Base-by-base conservation (phyloP, 2,113 vertebrate genomes). In the Anser cygnoides region DNA sequence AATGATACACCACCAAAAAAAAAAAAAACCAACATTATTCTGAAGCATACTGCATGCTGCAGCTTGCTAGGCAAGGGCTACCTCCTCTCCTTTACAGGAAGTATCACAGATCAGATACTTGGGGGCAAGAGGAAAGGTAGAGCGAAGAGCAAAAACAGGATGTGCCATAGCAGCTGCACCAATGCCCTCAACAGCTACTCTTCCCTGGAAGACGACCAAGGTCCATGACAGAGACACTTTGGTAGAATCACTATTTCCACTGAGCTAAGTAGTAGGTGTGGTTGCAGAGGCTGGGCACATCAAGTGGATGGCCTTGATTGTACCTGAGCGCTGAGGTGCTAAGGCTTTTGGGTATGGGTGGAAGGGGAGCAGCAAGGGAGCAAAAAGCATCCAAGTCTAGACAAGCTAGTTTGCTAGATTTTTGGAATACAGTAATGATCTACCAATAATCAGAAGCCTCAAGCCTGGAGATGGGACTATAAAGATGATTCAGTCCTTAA, bases 221-320 rank as follows among this genome's bases (percentile, higher is more conserved):
- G 41, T 37, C 37, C 37, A 41, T 29, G 62, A 5, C 17, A 65
- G 62, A 41, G 37, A 29, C 25, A 11, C 39, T 65, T 19, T 13
- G 17, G 37, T 28, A 65, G 39, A 65, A 29, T 41, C 62, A 65
- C 17, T 54, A 16, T 13, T 84, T 75, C 37, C 26, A 72, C 28
- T 11, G 13, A 15, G 11, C 10, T 0, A 29, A 7, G 26, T 1
- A 7, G 26, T 1, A 55, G 35, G 46, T 70, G 9, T 20, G 50
- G 28, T 22, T 52, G 54, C 63, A 67, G 18, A 84, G 17, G 33
- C 15, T 7, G 9, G 33, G 21, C 18, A 3, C 22, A 72, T 33
- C 21, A 72, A 81, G 25, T 3, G 5, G 28, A 52, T 52, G 58
- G 28, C 58, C 39, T 11, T 52, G 41, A 67, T 1, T 62, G 46